These are phyloP conservation scores for Panorpa germanica DNA, from an alignment of 2,888 invertebrate genomes.

Conservation along the genomic window DNA sequence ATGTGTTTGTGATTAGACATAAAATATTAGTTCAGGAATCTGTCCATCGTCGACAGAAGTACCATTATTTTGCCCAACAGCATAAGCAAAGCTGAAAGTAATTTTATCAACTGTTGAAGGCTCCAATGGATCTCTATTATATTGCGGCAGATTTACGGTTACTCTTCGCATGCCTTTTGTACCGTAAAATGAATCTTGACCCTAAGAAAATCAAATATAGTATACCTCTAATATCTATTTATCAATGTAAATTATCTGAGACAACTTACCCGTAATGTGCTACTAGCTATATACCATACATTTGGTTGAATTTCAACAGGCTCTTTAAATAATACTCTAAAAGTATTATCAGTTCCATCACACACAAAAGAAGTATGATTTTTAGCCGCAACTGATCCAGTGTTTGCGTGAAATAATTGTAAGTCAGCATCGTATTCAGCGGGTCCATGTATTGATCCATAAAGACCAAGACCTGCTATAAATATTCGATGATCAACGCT, in stretches of 20 bases:
- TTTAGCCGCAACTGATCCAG: slow-evolving; percentile 51
- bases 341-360: slow-evolving; percentile 60
- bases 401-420: slow-evolving; percentile 56
- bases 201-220: slow-evolving; percentile 28
- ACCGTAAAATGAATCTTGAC: slow-evolving; percentile 75
- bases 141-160: too few relatives aligned
- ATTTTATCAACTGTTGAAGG: slow-evolving; percentile 56
- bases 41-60: slow-evolving; percentile 77
- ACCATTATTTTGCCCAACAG: slow-evolving; percentile 72
- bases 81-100: slow-evolving; percentile 66
- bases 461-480: slow-evolving; percentile 68
- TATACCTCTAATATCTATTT: neutral
- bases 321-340: slow-evolving; percentile 65
- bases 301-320: slow-evolving; percentile 64
- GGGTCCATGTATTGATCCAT: slow-evolving; percentile 62
- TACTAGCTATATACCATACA: slow-evolving; percentile 63
- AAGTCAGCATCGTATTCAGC: slow-evolving; percentile 61
- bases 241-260: neutral
- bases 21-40: slow-evolving; percentile 74
- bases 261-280: slow-evolving; percentile 45
- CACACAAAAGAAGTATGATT: slow-evolving; percentile 60
- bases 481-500: slow-evolving; percentile 63
- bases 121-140: too few relatives aligned
- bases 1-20: slow-evolving; percentile 26
- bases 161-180: slow-evolving; percentile 61